Evolutionary conservation across 2,113 vertebrate species (phyloP).

Genomic region (Megaceryle maxima): DNA sequence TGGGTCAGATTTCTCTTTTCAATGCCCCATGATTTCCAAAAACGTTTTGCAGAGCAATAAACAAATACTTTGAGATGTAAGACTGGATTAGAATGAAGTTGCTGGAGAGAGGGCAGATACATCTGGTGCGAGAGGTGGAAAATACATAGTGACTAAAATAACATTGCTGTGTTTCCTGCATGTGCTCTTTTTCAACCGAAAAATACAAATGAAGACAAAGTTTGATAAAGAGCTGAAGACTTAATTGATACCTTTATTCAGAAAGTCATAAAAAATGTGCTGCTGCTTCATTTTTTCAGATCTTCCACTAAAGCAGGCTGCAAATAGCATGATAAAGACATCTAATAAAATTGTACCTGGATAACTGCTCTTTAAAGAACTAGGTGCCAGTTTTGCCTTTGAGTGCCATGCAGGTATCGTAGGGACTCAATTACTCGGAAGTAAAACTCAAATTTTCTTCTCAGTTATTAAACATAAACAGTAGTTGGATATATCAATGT

Average conservation of each 20-base stretch:
- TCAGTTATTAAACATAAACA: background rate
- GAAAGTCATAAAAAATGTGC: background rate
- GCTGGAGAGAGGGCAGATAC: background rate
- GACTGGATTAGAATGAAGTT: background rate
- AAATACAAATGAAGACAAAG: background rate
- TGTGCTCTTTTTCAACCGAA: background rate
- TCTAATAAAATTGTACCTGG: background rate
- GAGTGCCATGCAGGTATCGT: background rate
- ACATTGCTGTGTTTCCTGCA: background rate
- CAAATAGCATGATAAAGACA: background rate
- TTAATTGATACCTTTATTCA: background rate
- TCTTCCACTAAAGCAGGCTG: background rate
- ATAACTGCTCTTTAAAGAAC: background rate
- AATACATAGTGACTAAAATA: background rate
- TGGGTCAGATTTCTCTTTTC: conserved; percentile 34
- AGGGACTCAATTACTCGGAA: background rate
- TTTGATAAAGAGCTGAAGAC: background rate
- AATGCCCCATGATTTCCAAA: background rate
- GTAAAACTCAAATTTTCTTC: background rate
- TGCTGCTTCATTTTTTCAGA: background rate
- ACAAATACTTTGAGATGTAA: background rate
- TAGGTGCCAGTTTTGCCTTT: background rate
- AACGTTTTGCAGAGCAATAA: background rate
- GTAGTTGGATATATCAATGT: background rate
- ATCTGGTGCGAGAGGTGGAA: background rate